phyloP scores from a whole-genome alignment of 2,888 invertebrate species.

The Lasioglossum villosulum region DNA sequence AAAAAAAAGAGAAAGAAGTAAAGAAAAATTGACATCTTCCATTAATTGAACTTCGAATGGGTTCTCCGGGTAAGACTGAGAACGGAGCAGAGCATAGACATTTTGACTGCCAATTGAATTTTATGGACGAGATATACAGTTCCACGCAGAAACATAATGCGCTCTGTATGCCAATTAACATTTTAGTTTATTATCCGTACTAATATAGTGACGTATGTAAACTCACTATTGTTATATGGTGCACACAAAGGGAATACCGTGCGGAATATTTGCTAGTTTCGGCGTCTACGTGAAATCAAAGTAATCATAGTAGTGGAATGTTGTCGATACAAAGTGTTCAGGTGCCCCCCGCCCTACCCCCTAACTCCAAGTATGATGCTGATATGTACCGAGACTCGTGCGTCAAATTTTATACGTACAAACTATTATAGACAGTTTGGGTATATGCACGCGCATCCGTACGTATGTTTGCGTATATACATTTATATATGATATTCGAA shows the following conservation, averaged over 20 bases:
- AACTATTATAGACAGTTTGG: slow-evolving; percentile 25
- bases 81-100: slow-evolving; percentile 42
- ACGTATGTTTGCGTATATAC: slow-evolving; percentile 23
- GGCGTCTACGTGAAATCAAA: slow-evolving; percentile 69
- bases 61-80: slow-evolving; percentile 50
- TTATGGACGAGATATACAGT: slow-evolving; percentile 63
- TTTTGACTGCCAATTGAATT: slow-evolving; percentile 57
- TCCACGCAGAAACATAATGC: slow-evolving; percentile 62
- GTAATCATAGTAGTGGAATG: slow-evolving; percentile 59
- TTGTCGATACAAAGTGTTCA: slow-evolving; percentile 57
- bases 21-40: slow-evolving; percentile 51
- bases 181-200: slow-evolving; percentile 74
- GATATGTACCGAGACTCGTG: slow-evolving; percentile 56
- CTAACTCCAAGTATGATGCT: slow-evolving; percentile 38
- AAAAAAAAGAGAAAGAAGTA: background rate
- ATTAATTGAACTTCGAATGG: slow-evolving; percentile 46
- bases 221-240: slow-evolving; percentile 65
- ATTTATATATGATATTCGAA: slow-evolving; percentile 39
- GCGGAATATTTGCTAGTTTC: slow-evolving; percentile 52
- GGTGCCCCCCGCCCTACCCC: slow-evolving; percentile 30
- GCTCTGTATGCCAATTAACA: slow-evolving; percentile 73
- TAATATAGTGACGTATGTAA: slow-evolving; percentile 67
- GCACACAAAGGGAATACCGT: slow-evolving; percentile 49
- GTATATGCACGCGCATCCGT: slow-evolving; percentile 15
- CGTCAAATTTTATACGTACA: slow-evolving; percentile 41